Conservation (phyloP, 2,797 vertebrate genomes). For the Poecilia gillii region DNA sequence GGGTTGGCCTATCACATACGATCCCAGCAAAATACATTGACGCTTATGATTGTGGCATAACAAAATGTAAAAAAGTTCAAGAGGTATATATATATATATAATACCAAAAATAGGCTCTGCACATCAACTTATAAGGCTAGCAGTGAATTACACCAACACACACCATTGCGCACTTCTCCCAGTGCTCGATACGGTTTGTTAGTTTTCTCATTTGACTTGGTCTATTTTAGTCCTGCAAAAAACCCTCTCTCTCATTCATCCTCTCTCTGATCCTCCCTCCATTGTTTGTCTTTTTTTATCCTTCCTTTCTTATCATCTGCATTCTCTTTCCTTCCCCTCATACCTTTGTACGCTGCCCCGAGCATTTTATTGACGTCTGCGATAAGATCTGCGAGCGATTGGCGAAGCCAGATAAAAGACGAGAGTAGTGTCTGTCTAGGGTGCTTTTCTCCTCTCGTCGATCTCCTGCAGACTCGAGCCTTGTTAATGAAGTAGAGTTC, state of each 20-base stretch:
- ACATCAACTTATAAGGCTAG: slow-evolving; percentile 59
- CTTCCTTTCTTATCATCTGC: slow-evolving; percentile 29
- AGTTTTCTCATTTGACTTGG: slow-evolving; percentile 69
- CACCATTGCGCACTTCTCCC: slow-evolving; percentile 31
- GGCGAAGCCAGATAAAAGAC: slow-evolving; percentile 59
- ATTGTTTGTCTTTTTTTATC: slow-evolving; percentile 60
- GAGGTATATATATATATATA: background rate
- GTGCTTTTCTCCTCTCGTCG: slow-evolving; percentile 48
- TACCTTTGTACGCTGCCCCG: slow-evolving; percentile 24
- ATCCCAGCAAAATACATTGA: background rate
- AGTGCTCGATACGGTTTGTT: slow-evolving; percentile 61
- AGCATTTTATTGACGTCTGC: slow-evolving; percentile 51
- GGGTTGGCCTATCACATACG: background rate
- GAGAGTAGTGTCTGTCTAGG: slow-evolving; percentile 52
- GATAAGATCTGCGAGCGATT: slow-evolving; percentile 68
- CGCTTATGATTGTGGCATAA: background rate
- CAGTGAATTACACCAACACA: slow-evolving; percentile 43
- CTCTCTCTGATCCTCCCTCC: slow-evolving; percentile 52
- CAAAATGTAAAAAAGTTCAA: background rate
- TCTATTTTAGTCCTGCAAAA: slow-evolving; percentile 69
- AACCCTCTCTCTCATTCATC: slow-evolving; percentile 54
- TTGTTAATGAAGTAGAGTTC: slow-evolving; percentile 41
- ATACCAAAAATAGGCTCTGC: background rate
- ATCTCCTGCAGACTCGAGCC: slow-evolving; percentile 32
- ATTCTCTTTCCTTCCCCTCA: slow-evolving; percentile 16